Conservation (phyloP, 2,113 vertebrate species). For the Poeciliopsis retropinna region DNA sequence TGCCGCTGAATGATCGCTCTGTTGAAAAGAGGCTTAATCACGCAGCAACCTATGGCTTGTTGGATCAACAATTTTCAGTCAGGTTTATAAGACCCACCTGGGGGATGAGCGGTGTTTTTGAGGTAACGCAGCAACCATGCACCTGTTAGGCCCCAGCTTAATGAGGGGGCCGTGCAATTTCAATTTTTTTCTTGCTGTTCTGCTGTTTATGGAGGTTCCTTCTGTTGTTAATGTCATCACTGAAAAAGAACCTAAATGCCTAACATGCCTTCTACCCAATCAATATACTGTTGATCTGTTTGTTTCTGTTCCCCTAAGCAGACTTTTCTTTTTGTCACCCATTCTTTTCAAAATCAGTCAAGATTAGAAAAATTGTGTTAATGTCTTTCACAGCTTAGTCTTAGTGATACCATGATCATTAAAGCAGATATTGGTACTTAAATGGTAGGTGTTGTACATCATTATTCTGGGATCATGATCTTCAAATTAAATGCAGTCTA, state of each 20-base stretch:
- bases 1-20: conserved; percentile 75
- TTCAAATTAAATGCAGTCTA: too few relatives aligned
- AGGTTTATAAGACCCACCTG: conserved; percentile 68
- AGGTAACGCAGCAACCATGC: conserved; percentile 55
- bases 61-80: conserved; percentile 76
- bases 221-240: conserved; percentile 7
- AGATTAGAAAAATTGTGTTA: too few relatives aligned
- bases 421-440: too few relatives aligned
- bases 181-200: conserved; percentile 12
- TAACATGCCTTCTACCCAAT: conserved; percentile 7
- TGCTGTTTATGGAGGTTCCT: conserved; percentile 1
- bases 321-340: too few relatives aligned
- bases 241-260: conserved; percentile 33
- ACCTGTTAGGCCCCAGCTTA: conserved; percentile 57
- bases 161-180: conserved; percentile 24
- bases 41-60: conserved; percentile 77
- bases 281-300: too few relatives aligned
- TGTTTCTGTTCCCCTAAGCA: too few relatives aligned
- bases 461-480: too few relatives aligned
- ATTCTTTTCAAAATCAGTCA: too few relatives aligned
- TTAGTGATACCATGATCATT: too few relatives aligned
- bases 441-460: too few relatives aligned
- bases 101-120: conserved; percentile 62
- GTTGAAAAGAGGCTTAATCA: conserved; percentile 80
- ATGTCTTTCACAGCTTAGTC: too few relatives aligned